Evolutionary conservation across 1,140 invertebrate genomes (phyloP).

Genomic region (Battus philenor): DNA sequence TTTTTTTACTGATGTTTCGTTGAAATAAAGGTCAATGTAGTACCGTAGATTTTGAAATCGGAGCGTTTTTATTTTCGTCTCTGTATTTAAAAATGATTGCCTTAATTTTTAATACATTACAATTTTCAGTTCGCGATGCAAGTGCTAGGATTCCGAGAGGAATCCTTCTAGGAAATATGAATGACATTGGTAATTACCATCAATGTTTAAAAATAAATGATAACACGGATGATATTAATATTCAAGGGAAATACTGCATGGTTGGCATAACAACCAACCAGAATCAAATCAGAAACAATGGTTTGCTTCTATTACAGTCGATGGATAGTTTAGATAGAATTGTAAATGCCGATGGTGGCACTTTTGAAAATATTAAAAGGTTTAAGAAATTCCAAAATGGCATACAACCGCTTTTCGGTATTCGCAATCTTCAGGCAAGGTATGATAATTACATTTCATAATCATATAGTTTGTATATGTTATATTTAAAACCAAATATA

Average conservation of each 20-base stretch:
- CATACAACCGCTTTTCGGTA: too few relatives aligned
- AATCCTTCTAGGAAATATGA: conserved; percentile 24
- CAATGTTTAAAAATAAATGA: conserved; percentile 40
- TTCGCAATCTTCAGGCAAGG: too few relatives aligned
- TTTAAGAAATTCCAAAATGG: too few relatives aligned
- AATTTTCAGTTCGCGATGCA: conserved; percentile 41
- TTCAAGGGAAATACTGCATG: conserved; percentile 51
- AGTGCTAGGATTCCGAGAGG: conserved; percentile 36
- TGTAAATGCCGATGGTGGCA: not conserved
- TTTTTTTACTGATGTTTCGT: too few relatives aligned
- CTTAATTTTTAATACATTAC: conserved; percentile 8
- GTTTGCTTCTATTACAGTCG: too few relatives aligned
- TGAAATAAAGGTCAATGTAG: too few relatives aligned
- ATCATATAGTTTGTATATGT: too few relatives aligned
- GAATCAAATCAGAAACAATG: too few relatives aligned
- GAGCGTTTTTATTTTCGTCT: too few relatives aligned
- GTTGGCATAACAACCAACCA: conserved; percentile 26
- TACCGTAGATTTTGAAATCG: too few relatives aligned
- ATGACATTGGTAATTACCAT: conserved; percentile 42
- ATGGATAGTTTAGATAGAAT: not conserved
- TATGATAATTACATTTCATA: not conserved
- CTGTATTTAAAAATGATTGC: not conserved
- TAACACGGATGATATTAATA: conserved; percentile 18
- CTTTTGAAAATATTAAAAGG: too few relatives aligned
- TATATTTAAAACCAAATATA: too few relatives aligned